Conservation (phyloP, 2,113 vertebrate species). For the Ophiodon elongatus region DNA sequence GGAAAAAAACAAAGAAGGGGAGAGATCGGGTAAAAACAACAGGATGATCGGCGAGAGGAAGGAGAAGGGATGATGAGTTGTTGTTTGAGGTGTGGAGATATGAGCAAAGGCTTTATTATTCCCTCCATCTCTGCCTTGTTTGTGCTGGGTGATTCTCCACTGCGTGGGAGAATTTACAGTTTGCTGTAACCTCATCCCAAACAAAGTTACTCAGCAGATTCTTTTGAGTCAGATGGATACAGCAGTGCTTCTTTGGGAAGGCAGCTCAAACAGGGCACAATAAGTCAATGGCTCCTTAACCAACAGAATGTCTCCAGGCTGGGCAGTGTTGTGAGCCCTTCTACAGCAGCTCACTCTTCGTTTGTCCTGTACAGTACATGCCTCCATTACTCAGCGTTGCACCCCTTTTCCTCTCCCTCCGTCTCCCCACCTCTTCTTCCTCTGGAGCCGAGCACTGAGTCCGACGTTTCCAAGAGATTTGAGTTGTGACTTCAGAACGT, state of each 20-base stretch:
- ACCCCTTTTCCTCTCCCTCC: not conserved
- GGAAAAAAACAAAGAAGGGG: conserved; percentile 8
- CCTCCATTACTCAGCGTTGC: conserved; percentile 1
- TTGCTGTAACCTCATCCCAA: conserved; percentile 72
- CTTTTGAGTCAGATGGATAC: conserved; percentile 56
- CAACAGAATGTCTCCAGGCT: conserved; percentile 6
- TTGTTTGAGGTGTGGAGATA: conserved; percentile 30
- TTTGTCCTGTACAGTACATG: not conserved
- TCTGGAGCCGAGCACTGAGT: not conserved
- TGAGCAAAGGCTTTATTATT: conserved; percentile 42
- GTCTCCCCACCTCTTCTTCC: not conserved
- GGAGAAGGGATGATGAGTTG: conserved; percentile 25
- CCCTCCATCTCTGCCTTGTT: conserved; percentile 58
- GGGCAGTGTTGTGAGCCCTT: not conserved
- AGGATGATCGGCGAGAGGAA: conserved; percentile 10
- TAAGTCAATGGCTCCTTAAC: conserved; percentile 37
- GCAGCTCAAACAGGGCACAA: conserved; percentile 41
- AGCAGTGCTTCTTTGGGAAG: conserved; percentile 34
- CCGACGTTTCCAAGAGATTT: not conserved
- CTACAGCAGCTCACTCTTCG: not conserved
- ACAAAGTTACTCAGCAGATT: conserved; percentile 80
- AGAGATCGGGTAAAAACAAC: conserved; percentile 3
- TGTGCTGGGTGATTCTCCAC: conserved; percentile 54
- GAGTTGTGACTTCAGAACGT: conserved; percentile 44
- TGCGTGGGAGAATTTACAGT: conserved; percentile 70